Base-by-base conservation (phyloP, 2,888 invertebrate species). In the Tiliacea citrago region DNA sequence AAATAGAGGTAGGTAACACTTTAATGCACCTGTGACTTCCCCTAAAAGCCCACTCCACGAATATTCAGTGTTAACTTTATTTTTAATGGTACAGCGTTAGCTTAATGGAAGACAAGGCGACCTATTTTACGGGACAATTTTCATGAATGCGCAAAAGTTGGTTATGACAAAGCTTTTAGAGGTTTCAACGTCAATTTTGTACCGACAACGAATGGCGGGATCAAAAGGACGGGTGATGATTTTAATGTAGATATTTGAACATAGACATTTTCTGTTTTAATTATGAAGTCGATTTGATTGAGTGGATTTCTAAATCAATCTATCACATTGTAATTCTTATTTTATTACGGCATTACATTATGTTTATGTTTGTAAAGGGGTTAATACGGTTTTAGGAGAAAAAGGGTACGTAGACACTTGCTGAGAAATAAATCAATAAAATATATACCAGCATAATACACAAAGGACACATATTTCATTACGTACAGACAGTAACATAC, bases 111-210 rank as follows among this genome's bases (percentile, higher is more conserved):
- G 93, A 92, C 92, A 94, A 91, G 92, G 92, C 91, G 94, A 94
- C 94, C 94, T 94, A 95, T 95, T 94, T 95, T 94, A 93, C 90
- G 95, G 91, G 90, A 94, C 93, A 94, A 94, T 94, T 95, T 95
- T 93, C 94, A 91, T 91, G 92, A 93, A 95, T 93, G 92, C 90
- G 91, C 89, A 86, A 92, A 94, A 95, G 93, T 95, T 95, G 91
- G 91, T 92, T 92, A 90, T 91, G 94, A 93, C 91, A 92, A 91
- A 85, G 94, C 95, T 95, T 94, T 95, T 93, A 95, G 91, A 88
- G 85, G 90, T 85, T 84, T 88, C 88, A 86, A 90, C 90, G 89
- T 90, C 89, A 91, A 93, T 91, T 90, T 89, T 89, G 85, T 87
- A 89, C 85, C 83, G 84, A 81, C 83, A 77, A 75, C 74, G 74